phyloP scores from a whole-genome alignment of 2,797 vertebrate genomes.

The Labroides dimidiatus region DNA sequence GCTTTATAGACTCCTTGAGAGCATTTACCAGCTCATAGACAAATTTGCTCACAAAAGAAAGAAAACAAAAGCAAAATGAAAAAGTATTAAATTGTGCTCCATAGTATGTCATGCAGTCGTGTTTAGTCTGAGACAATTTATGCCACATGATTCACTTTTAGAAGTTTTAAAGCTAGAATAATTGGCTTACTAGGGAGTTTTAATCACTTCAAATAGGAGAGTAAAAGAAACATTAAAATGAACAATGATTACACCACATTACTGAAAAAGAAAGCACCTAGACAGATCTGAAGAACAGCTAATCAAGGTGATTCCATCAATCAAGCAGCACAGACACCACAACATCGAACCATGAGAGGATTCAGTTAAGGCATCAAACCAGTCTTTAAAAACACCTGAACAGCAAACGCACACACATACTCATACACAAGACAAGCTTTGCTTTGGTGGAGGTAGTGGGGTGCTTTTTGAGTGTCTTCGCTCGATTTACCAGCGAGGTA shows the following conservation, averaged over 20 bases:
- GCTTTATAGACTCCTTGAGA: slow-evolving; percentile 46
- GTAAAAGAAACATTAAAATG: slow-evolving; percentile 58
- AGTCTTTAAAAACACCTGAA: slow-evolving; percentile 36
- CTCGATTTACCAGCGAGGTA: slow-evolving; percentile 77
- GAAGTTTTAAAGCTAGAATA: slow-evolving; percentile 50
- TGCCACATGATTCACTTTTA: slow-evolving; percentile 48
- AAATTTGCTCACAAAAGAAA: slow-evolving; percentile 19
- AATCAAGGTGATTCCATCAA: slow-evolving; percentile 51
- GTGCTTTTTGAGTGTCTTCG: slow-evolving; percentile 69
- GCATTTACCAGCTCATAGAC: slow-evolving; percentile 46
- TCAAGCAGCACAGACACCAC: slow-evolving; percentile 48
- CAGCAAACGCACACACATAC: slow-evolving; percentile 35
- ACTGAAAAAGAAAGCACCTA: slow-evolving; percentile 15
- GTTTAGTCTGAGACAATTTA: slow-evolving; percentile 36
- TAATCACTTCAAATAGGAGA: slow-evolving; percentile 49
- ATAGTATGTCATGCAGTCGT: slow-evolving; percentile 26
- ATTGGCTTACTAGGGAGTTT: slow-evolving; percentile 43
- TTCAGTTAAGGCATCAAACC: slow-evolving; percentile 49
- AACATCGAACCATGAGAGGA: slow-evolving; percentile 25
- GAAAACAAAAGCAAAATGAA: slow-evolving; percentile 34
- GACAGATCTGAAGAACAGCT: slow-evolving; percentile 31
- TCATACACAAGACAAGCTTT: slow-evolving; percentile 31
- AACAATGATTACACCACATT: slow-evolving; percentile 43
- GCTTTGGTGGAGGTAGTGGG: slow-evolving; percentile 57
- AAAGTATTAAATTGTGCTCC: slow-evolving; percentile 37